phyloP scores from a whole-genome alignment of 2,113 vertebrate species.

The Pimephales promelas region DNA sequence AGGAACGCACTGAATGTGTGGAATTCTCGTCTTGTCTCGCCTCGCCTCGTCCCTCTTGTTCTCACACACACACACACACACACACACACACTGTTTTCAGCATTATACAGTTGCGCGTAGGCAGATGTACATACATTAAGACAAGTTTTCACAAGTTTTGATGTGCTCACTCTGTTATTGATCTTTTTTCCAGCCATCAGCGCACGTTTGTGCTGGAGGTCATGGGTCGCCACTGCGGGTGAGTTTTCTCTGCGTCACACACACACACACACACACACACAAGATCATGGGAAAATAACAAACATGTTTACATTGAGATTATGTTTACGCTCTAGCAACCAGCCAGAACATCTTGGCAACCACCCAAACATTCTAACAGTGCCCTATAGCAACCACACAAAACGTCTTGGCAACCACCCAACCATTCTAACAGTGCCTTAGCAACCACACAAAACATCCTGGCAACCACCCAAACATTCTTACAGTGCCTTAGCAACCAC shows the following conservation, averaged over 20 bases:
- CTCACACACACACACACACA: background rate
- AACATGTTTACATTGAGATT: background rate
- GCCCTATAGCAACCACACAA: background rate
- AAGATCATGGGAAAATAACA: background rate
- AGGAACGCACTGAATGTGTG: background rate
- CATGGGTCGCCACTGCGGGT: conserved; percentile 98
- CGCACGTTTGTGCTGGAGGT: conserved; percentile 93
- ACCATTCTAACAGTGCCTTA: background rate
- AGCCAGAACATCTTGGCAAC: background rate
- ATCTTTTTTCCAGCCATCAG: conserved; percentile 84
- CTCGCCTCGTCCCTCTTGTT: background rate
- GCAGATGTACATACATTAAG: background rate
- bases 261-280: no score
- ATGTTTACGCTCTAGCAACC: background rate
- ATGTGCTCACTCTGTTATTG: background rate
- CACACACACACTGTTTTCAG: background rate
- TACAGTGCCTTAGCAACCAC: no score
- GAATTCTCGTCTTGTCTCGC: conserved; percentile 18
- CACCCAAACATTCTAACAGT: background rate
- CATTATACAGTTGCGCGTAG: background rate
- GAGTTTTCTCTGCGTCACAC: conserved; percentile 57
- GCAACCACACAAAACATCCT: background rate
- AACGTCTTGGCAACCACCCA: background rate
- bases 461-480: no score
- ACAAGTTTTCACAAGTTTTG: background rate